phyloP scores from a whole-genome alignment of 30 jellyfish, hydroid and myxozoan species.

The Sanderia malayensis region DNA sequence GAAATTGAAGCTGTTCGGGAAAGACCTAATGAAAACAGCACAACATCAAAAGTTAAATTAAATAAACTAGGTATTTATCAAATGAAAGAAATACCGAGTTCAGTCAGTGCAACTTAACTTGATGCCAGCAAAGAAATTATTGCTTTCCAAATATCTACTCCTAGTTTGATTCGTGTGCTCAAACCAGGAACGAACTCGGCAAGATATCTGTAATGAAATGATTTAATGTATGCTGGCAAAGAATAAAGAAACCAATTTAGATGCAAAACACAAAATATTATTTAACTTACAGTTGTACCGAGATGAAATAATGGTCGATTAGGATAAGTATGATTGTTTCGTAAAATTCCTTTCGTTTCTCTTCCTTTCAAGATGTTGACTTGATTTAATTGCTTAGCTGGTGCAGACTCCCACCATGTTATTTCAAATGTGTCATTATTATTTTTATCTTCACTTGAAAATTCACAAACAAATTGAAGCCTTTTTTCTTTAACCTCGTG shows the following conservation, averaged over 20 bases:
- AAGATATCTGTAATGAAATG: conserved; percentile 49
- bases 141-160: conserved; percentile 57
- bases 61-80: too few species aligned
- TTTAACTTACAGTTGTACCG: conserved; percentile 50
- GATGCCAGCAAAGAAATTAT: conserved; percentile 83
- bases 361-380: conserved; percentile 26
- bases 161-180: conserved; percentile 22
- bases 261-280: not conserved
- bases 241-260: too few species aligned
- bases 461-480: conserved; percentile 62
- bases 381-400: conserved; percentile 34
- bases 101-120: conserved; percentile 41
- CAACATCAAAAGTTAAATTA: too few species aligned
- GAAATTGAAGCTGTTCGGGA: conserved; percentile 47
- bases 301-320: conserved; percentile 34
- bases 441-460: conserved; percentile 50
- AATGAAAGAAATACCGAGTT: too few species aligned
- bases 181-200: conserved; percentile 72
- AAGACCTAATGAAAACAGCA: conserved; percentile 20
- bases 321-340: conserved; percentile 34
- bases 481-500: conserved; percentile 67
- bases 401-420: conserved; percentile 55
- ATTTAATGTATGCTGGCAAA: not conserved
- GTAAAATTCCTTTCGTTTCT: conserved; percentile 26
- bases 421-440: conserved; percentile 50